Conservation (phyloP, 2,797 vertebrate genomes). For the Schizothorax lantsangensis region DNA sequence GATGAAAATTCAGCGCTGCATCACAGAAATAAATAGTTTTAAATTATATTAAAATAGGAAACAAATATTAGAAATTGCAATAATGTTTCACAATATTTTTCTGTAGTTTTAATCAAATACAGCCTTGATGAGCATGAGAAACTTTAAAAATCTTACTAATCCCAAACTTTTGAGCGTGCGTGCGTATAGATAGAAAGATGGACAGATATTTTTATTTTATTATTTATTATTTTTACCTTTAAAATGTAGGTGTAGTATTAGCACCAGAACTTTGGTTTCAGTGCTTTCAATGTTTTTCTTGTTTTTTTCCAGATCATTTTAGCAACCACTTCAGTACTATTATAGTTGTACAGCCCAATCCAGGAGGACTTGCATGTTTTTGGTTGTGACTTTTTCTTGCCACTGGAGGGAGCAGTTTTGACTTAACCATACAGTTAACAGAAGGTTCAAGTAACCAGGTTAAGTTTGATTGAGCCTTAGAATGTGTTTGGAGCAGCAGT, state of each 20-base stretch:
- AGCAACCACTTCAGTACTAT: background rate
- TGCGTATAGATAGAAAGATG: too few relatives aligned
- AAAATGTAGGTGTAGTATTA: background rate
- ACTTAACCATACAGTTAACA: too few relatives aligned
- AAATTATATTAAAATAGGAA: background rate
- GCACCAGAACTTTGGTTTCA: too few relatives aligned
- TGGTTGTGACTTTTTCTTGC: background rate
- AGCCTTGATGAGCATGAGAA: too few relatives aligned
- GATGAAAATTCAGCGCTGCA: too few relatives aligned
- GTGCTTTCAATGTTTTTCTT: too few relatives aligned
- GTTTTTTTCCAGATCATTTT: background rate
- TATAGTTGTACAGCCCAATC: background rate
- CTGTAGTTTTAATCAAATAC: too few relatives aligned
- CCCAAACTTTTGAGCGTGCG: too few relatives aligned
- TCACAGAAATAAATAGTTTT: background rate
- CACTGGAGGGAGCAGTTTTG: slow-evolving; percentile 19
- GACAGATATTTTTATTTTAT: background rate
- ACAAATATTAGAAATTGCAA: background rate
- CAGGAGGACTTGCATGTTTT: background rate
- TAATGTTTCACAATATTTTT: background rate
- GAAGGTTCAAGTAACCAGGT: background rate
- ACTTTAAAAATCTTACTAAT: too few relatives aligned
- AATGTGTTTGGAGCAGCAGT: background rate
- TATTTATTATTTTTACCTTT: too few relatives aligned
- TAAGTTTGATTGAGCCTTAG: background rate